Base-by-base conservation (phyloP, 2,113 vertebrate species). In the Zosterops pallidus region DNA sequence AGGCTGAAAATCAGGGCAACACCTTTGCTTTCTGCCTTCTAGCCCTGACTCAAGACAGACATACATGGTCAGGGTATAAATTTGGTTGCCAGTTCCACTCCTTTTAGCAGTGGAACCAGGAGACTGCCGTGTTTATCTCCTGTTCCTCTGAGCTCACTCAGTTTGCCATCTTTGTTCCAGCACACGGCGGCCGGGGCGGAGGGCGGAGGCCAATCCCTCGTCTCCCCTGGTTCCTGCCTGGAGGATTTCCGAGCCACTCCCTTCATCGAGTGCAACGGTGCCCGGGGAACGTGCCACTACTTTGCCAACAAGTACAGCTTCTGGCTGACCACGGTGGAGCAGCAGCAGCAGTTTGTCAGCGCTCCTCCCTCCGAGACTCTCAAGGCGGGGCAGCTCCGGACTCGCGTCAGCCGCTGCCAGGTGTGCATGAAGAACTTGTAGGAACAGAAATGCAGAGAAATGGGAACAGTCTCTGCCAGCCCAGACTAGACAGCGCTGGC, bases 241-340 rank as follows among this genome's bases (percentile, higher is more conserved):
- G 99, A 99, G 92, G 99, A 99, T 88, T 99, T 99, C 97, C 98
- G 99, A 5, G 98, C 99, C 1, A 99, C 99, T 9, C 99, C 99
- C 0, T 99, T 99, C 98, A 99, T 99, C 3, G 99, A 99, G 91
- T 99, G 99, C 98, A 99, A 98, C 3, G 99, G 99, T 0, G 98
- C 98, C 18, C 97, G 97, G 22, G 99, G 99, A 9, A 99, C 98
- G 0, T 99, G 99, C 97, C 99, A 99, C 86, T 99, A 99, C 98
- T 99, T 99, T 31, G 98, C 98, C 92, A 99, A 99, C 96, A 99
- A 99, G 72, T 99, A 99, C 98, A 99, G 99, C 97, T 99, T 99
- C 98, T 99, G 99, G 99, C 98, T 99, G 89, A 99, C 98, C 2
- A 98, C 98, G 0, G 98, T 99, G 28, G 98, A 99, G 12, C 97